Base-by-base conservation (phyloP, 1,140 invertebrate species). In the Zaprionus vittiger region DNA sequence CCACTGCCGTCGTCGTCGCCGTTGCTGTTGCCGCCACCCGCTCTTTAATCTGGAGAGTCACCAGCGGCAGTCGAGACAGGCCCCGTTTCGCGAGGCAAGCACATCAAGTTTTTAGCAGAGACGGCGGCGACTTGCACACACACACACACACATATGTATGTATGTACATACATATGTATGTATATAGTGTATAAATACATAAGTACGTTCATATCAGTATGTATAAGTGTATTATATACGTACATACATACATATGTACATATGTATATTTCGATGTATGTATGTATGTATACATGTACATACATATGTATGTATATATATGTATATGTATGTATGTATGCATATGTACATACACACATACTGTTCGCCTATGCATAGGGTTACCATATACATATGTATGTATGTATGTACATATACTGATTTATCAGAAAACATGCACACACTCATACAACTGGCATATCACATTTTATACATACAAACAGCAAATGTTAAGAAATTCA, bases 61-160 rank as follows among this genome's bases (percentile, higher is more conserved):
- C 24, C 81, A 67, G 68, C 41, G n/a, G 68, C 84, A 68, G 70
- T 66, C 83, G 68, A 73, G 72, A 76, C 80, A 87, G 84, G 84
- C 84, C 84, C 84, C 84, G 84, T 83, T 89, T 84, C 84, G 59
- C 56, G 65, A 41, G 49, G 49, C 67, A 82, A 82, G 80, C 84
- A 86, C 83, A 86, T 87, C 83, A 87, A 87, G 84, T 89, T 89
- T 80, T 83, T 63, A 80, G 78, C 80, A 65, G 83, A 64, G 70
- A 47, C 41, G 73, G 62, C 67, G 41, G 57, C 66, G 64, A 66
- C 38, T 68, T 26, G 52, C 34, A 76, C 41, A 68, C 31, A 79
- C 41, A 80, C 64, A 55, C 26, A 64, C 20, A 41, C 38, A 38
- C 9, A 41, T 17, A 73, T 28, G 56, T 31, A 54, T 17, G 59